These are phyloP conservation scores for Gallinago stenura DNA, from an alignment of 2,797 vertebrate genomes.

Conservation along the genomic window DNA sequence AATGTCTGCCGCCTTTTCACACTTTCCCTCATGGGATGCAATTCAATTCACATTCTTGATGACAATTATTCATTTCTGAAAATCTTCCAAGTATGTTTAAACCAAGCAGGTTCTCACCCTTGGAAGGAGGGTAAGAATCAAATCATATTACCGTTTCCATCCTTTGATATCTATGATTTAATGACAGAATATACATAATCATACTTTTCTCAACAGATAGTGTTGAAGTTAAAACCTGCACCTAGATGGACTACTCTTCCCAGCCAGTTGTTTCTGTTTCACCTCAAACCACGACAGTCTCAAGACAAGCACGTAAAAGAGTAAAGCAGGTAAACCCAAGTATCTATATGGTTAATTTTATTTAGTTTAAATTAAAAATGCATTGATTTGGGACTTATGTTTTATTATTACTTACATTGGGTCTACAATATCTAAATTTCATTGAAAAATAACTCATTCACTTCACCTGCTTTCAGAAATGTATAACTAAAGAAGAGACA, in stretches of 20 bases:
- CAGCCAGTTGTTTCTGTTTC: not conserved
- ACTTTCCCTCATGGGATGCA: conserved; percentile 7
- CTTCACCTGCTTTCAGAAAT: not conserved
- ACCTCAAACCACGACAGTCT: not conserved
- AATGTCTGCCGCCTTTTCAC: not conserved
- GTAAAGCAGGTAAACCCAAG: not conserved
- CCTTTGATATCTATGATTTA: not conserved
- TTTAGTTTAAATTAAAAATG: not conserved
- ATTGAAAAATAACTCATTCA: not conserved
- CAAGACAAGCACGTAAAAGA: not conserved
- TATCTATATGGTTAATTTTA: not conserved
- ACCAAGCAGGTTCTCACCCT: not conserved
- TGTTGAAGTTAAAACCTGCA: not conserved
- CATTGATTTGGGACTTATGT: not conserved
- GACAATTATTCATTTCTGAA: conserved; percentile 7
- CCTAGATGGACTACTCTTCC: not conserved
- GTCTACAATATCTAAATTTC: not conserved
- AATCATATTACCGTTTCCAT: not conserved
- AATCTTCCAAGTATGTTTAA: conserved; percentile 14
- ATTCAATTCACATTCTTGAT: not conserved
- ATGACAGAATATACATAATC: not conserved
- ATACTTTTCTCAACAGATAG: not conserved
- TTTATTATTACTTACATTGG: not conserved
- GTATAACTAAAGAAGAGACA: not conserved
- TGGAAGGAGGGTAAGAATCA: not conserved